Evolutionary conservation across 2,888 invertebrate genomes (phyloP).

Genomic region (Alcis repandata): DNA sequence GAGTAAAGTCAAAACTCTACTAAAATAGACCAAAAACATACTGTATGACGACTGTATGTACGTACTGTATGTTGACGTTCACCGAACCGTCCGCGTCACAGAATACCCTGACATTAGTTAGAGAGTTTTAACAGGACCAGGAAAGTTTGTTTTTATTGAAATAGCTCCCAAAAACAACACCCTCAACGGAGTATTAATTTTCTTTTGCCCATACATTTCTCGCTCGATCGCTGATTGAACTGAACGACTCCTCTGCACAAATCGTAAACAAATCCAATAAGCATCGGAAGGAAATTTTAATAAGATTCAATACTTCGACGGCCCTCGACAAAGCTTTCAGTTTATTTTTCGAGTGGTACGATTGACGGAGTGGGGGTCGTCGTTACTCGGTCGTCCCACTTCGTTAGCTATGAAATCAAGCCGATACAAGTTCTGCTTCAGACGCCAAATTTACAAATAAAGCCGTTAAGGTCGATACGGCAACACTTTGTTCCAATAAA

Average conservation of each 20-base stretch:
- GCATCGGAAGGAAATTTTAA: conserved; percentile 58
- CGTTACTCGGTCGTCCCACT: conserved; percentile 55
- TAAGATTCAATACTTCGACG: conserved; percentile 64
- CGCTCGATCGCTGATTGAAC: conserved; percentile 31
- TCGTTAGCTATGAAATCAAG: conserved; percentile 64
- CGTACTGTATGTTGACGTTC: no score
- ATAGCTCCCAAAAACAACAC: conserved; percentile 18
- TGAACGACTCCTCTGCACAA: conserved; percentile 25
- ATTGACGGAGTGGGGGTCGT: conserved; percentile 53
- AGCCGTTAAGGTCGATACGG: conserved; percentile 49
- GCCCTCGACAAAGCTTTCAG: conserved; percentile 62
- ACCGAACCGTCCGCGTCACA: no score
- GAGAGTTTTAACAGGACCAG: conserved; percentile 15
- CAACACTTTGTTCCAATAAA: conserved; percentile 58
- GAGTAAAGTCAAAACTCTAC: no score
- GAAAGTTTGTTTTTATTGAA: conserved; percentile 32
- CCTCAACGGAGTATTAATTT: conserved; percentile 3
- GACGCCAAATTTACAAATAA: conserved; percentile 57
- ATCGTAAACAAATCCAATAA: conserved; percentile 45
- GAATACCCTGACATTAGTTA: conserved; percentile 30
- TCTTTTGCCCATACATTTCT: conserved; percentile 16
- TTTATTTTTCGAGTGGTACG: conserved; percentile 64
- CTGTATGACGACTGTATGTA: no score
- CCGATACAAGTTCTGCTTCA: conserved; percentile 54
- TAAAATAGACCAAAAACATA: no score